Evolutionary conservation across 2,888 invertebrate species (phyloP).

Genomic region (Noctua janthina): DNA sequence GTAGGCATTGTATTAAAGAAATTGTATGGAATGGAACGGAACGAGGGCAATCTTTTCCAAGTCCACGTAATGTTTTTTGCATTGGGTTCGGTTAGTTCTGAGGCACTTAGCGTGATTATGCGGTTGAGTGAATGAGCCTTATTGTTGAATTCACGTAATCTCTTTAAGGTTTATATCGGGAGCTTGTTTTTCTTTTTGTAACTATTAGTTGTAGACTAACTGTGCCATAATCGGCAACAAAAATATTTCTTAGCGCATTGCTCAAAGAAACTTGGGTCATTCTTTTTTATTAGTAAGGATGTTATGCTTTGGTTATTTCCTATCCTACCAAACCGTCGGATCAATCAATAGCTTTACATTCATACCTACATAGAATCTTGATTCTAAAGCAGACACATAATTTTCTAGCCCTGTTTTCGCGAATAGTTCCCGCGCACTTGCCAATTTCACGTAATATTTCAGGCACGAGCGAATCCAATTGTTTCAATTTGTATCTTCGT

Average conservation of each 20-base stretch:
- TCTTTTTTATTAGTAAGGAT: background rate
- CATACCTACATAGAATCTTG: constrained; percentile 1
- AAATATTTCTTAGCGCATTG: background rate
- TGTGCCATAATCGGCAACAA: background rate
- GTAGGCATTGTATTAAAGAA: constrained; percentile 65
- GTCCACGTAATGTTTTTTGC: constrained; percentile 41
- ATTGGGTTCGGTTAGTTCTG: constrained; percentile 53
- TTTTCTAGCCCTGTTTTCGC: constrained; percentile 27
- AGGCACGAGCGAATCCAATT: constrained; percentile 67
- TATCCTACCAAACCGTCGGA: background rate
- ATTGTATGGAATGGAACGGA: constrained; percentile 54
- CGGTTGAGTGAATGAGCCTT: constrained; percentile 11
- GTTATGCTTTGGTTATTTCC: background rate
- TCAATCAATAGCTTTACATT: background rate
- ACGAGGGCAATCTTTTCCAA: constrained; percentile 57
- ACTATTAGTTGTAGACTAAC: background rate
- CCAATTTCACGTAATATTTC: constrained; percentile 62
- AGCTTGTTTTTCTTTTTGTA: background rate
- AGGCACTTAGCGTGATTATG: constrained; percentile 56
- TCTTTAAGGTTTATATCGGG: background rate
- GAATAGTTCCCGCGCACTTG: constrained; percentile 39
- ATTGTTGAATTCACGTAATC: constrained; percentile 17
- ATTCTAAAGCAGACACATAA: constrained; percentile 23
- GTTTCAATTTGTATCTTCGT: constrained; percentile 68
- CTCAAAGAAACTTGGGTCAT: no score